Percentiles rank a stretch among this genome's conserved stretches.
Conservation (phyloP, 2,113 vertebrate genomes). For the Lipotes vexillifer region DNA sequence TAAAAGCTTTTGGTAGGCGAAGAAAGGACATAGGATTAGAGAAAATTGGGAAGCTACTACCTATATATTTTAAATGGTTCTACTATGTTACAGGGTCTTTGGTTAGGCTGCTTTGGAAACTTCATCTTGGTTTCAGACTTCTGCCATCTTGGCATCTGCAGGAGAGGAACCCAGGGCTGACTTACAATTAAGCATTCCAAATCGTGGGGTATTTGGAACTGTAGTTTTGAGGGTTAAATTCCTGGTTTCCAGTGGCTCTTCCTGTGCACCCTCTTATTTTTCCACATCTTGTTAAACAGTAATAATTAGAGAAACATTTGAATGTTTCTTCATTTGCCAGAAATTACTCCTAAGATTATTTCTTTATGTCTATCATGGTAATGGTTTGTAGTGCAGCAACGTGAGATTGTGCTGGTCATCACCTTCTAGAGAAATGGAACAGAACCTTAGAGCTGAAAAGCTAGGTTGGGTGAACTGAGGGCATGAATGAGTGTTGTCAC, state of each 20-base stretch:
- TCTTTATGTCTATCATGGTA: neutral
- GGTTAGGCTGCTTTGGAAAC: neutral
- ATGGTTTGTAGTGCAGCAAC: neutral
- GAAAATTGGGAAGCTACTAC: neutral
- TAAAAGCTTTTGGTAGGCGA: neutral
- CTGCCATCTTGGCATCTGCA: neutral
- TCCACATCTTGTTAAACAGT: neutral
- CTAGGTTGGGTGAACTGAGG: neutral
- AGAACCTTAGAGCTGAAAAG: neutral
- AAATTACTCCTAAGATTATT: neutral
- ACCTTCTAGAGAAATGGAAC: neutral
- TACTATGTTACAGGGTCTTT: neutral
- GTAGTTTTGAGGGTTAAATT: neutral
- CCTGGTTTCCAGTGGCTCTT: neutral
- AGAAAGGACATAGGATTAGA: neutral
- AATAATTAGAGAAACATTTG: neutral
- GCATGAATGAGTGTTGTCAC: neutral
- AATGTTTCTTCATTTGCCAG: neutral
- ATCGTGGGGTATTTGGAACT: constrained; percentile 41
- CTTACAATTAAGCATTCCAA: constrained; percentile 23
- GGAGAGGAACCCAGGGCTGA: neutral
- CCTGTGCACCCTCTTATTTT: neutral
- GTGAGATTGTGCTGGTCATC: neutral
- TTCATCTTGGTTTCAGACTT: constrained; percentile 63
- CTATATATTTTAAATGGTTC: neutral